Conservation (phyloP, 1,140 invertebrate species). For the Drosophila arizonae region DNA sequence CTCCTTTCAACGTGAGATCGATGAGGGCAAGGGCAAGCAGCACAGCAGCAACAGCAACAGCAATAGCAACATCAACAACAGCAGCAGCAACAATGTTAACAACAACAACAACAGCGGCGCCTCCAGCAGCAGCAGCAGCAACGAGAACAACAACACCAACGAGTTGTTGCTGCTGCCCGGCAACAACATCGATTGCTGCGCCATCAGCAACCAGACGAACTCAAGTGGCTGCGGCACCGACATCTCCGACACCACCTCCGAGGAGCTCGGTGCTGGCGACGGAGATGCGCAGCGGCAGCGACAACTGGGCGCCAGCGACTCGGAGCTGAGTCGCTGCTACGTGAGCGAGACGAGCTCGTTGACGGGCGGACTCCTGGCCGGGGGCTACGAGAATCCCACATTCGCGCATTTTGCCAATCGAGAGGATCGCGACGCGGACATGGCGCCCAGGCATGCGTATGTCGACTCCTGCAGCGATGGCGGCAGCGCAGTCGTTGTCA, state of each 20-base stretch:
- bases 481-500: constrained; percentile 76
- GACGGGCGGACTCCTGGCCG: constrained; percentile 61
- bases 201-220: constrained; percentile 77
- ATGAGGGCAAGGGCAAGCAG: constrained; percentile 78
- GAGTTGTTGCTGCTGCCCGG: constrained; percentile 34
- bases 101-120: constrained; percentile 35
- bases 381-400: constrained; percentile 80
- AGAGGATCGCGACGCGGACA: constrained; percentile 61
- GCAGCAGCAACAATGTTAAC: constrained; percentile 30
- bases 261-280: constrained; percentile 55
- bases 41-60: constrained; percentile 45
- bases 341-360: constrained; percentile 81
- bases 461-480: constrained; percentile 64
- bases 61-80: constrained; percentile 35
- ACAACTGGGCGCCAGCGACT: constrained; percentile 70
- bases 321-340: constrained; percentile 81
- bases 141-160: constrained; percentile 30
- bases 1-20: constrained; percentile 83
- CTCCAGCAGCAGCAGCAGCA: constrained; percentile 39
- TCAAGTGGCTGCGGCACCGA: constrained; percentile 79
- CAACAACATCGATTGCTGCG: constrained; percentile 62
- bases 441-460: constrained; percentile 60
- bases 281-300: constrained; percentile 27
- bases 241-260: constrained; percentile 78
- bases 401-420: constrained; percentile 75